These are phyloP conservation scores for Hedychridium roseum DNA, from an alignment of 2,888 invertebrate genomes.

Conservation along the genomic window DNA sequence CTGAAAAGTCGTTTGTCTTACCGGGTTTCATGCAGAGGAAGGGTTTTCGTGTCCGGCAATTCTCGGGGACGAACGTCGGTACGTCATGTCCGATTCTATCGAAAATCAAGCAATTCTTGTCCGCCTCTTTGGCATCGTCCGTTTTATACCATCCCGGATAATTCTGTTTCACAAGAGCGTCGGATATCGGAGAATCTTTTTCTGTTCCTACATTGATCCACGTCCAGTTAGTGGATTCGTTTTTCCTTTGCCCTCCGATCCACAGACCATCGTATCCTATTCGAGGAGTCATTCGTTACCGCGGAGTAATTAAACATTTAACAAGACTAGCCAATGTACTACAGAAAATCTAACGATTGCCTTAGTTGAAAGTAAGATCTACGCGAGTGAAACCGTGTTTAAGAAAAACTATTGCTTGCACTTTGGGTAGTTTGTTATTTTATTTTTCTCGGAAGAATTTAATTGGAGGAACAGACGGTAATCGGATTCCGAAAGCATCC, in stretches of 20 bases:
- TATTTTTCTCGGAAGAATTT: too few species aligned
- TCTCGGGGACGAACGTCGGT: constrained; percentile 27
- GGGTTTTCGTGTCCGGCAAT: constrained; percentile 25
- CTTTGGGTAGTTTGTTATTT: too few species aligned
- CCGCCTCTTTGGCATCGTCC: neutral
- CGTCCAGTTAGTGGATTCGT: constrained; percentile 18
- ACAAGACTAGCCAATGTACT: too few species aligned
- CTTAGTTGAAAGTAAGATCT: too few species aligned
- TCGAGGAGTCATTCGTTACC: too few species aligned
- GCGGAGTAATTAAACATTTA: too few species aligned
- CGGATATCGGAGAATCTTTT: constrained; percentile 8
- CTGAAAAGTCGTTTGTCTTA: too few species aligned
- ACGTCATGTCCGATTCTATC: constrained; percentile 30
- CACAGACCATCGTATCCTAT: constrained; percentile 37
- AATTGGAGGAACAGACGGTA: constrained; percentile 23
- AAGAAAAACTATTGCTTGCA: too few species aligned
- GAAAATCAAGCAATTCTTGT: constrained; percentile 32
- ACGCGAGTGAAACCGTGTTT: too few species aligned
- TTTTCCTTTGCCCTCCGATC: constrained; percentile 29
- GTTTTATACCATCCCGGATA: constrained; percentile 25
- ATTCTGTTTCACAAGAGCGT: constrained; percentile 10
- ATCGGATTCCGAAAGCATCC: constrained; percentile 35
- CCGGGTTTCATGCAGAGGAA: constrained; percentile 30
- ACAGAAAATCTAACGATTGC: too few species aligned
- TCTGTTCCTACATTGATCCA: constrained; percentile 17